phyloP scores from a whole-genome alignment of 2,888 invertebrate genomes.

The Xanthia icteritia region DNA sequence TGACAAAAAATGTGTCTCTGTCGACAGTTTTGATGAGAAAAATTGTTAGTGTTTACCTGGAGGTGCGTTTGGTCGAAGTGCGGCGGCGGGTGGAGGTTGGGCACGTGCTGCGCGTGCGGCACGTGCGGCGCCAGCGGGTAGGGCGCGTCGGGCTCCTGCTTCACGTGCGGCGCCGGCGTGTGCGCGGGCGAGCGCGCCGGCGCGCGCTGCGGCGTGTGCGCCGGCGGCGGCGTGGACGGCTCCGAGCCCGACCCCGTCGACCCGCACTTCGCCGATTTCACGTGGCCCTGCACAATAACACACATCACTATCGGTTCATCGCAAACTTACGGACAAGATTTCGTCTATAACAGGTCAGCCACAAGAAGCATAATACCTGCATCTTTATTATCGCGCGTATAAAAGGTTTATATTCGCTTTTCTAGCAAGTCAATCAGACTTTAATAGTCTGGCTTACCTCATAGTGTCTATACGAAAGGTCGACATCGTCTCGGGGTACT shows the following conservation, averaged over 20 bases:
- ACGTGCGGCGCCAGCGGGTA: constrained; percentile 68
- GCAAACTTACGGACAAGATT: background rate
- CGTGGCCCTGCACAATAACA: constrained; percentile 76
- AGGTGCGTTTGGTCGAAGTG: constrained; percentile 86
- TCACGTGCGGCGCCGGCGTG: constrained; percentile 77
- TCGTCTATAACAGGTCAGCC: background rate
- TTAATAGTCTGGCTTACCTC: constrained; percentile 75
- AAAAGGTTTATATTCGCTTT: background rate
- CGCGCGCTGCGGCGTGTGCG: constrained; percentile 81
- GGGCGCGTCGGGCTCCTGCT: constrained; percentile 69
- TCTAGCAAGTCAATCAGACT: background rate
- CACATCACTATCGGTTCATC: background rate
- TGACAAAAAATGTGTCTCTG: constrained; percentile 7
- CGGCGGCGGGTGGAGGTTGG: constrained; percentile 79
- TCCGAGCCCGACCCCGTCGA: constrained; percentile 88
- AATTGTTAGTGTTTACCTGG: constrained; percentile 74
- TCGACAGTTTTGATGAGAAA: background rate
- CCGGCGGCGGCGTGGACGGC: constrained; percentile 88
- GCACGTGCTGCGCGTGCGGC: constrained; percentile 76
- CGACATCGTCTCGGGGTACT: constrained; percentile 83
- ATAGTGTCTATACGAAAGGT: constrained; percentile 84
- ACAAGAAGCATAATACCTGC: background rate
- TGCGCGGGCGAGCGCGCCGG: constrained; percentile 87
- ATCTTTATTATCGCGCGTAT: background rate
- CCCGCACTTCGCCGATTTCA: constrained; percentile 82